Conservation (phyloP, 2,888 invertebrate species). For the Pomacea canaliculata region DNA sequence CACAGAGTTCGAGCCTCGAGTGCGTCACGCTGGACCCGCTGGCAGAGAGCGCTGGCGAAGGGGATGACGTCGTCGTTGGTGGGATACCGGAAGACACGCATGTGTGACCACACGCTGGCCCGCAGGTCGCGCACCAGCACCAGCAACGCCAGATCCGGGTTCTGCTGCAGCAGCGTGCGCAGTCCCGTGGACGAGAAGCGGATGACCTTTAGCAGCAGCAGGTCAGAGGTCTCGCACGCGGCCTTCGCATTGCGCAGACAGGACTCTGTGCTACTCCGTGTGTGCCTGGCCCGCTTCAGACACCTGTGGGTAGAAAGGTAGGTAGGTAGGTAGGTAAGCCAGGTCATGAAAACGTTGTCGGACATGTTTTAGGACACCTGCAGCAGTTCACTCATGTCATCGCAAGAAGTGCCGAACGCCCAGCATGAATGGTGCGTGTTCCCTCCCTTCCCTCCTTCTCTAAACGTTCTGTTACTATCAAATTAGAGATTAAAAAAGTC, state of each 20-base stretch:
- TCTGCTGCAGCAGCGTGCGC: constrained; percentile 7
- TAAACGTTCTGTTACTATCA: too few relatives aligned
- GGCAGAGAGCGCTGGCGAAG: not conserved
- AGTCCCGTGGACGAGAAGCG: not conserved
- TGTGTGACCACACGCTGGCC: constrained; percentile 8
- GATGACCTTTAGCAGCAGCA: constrained; percentile 1
- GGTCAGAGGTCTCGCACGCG: not conserved
- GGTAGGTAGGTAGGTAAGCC: not conserved
- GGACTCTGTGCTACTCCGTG: too few relatives aligned
- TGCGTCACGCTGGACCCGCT: not conserved
- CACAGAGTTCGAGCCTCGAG: not conserved
- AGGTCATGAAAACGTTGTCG: not conserved
- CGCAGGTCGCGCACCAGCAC: constrained; percentile 15
- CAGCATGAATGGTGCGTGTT: too few relatives aligned
- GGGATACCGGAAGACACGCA: not conserved
- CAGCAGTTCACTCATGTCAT: not conserved
- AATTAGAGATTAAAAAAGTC: too few relatives aligned
- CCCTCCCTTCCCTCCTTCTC: too few relatives aligned
- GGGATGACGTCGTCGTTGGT: not conserved
- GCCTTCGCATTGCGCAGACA: too few relatives aligned
- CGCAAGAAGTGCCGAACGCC: too few relatives aligned
- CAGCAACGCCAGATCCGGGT: constrained; percentile 18
- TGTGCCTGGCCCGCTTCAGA: too few relatives aligned
- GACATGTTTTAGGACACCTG: not conserved
- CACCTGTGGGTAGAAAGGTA: not conserved